These are phyloP conservation scores for Cerceris rybyensis DNA, from an alignment of 2,888 invertebrate genomes.

Conservation along the genomic window DNA sequence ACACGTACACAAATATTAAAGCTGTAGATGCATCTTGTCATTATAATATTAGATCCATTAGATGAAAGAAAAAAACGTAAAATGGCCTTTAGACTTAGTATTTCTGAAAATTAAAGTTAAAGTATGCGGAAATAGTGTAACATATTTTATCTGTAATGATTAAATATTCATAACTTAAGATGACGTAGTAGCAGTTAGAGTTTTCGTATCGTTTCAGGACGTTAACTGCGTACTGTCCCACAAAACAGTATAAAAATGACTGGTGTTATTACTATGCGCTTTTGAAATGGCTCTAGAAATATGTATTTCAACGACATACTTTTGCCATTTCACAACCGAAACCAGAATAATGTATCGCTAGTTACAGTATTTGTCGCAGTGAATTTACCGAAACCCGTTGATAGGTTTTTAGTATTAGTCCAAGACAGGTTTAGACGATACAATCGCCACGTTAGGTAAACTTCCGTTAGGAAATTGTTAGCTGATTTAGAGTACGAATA, in stretches of 20 bases:
- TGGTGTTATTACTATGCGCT: conserved; percentile 29
- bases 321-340: conserved; percentile 42
- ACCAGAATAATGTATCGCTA: conserved; percentile 48
- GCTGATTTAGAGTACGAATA: conserved; percentile 44
- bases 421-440: conserved; percentile 46
- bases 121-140: conserved; percentile 48
- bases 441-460: conserved; percentile 43
- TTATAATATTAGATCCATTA: conserved; percentile 69
- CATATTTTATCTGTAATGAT: conserved; percentile 51
- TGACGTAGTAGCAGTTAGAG: conserved; percentile 14
- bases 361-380: conserved; percentile 61
- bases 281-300: conserved; percentile 30
- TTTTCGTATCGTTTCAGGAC: conserved; percentile 21
- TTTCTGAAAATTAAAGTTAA: conserved; percentile 44
- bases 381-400: conserved; percentile 43
- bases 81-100: conserved; percentile 61
- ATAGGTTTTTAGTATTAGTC: conserved; percentile 64
- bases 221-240: conserved; percentile 29
- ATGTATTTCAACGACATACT: conserved; percentile 42
- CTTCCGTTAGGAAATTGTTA: conserved; percentile 40
- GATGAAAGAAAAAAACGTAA: conserved; percentile 49
- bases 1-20: conserved; percentile 42
- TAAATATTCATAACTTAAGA: conserved; percentile 46
- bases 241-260: conserved; percentile 37
- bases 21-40: conserved; percentile 68